Percentiles rank a stretch among this genome's conserved stretches.
Evolutionary conservation across 2,888 invertebrate species (phyloP).

Genomic region (Nymphalis c-album): DNA sequence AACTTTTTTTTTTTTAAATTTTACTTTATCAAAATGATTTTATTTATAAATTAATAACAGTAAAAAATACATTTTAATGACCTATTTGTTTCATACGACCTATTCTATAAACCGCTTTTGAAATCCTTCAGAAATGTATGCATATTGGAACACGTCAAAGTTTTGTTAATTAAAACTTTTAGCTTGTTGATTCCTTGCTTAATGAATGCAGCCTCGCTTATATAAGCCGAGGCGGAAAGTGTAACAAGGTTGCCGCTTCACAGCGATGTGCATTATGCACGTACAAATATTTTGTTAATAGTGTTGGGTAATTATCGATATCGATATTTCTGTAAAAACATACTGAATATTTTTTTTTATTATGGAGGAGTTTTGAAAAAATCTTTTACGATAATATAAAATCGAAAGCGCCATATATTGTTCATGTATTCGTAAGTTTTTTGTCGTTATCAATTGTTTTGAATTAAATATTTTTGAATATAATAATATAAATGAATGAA

Average conservation of each 20-base stretch:
- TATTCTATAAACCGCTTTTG: neutral
- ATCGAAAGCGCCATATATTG: too few species aligned
- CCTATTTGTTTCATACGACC: too few species aligned
- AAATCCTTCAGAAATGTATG: neutral
- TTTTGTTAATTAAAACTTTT: conserved; percentile 29
- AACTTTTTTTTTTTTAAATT: too few species aligned
- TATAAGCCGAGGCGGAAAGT: conserved; percentile 31
- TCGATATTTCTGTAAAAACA: neutral
- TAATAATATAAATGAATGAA: neutral
- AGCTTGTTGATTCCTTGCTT: conserved; percentile 18
- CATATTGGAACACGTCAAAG: conserved; percentile 10
- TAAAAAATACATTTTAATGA: too few species aligned
- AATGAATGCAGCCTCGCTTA: conserved; percentile 22
- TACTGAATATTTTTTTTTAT: neutral
- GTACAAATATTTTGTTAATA: conserved; percentile 19
- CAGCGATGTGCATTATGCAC: conserved; percentile 29
- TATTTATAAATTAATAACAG: too few species aligned
- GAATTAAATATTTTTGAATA: neutral
- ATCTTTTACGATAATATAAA: too few species aligned
- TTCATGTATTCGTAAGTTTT: too few species aligned
- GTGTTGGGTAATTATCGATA: conserved; percentile 17
- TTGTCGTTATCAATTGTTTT: too few species aligned
- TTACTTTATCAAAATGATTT: too few species aligned
- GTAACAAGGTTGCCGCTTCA: conserved; percentile 36
- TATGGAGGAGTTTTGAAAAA: too few species aligned